A percentile compares a stretch with the other conserved stretches of the same genome.
These are phyloP conservation scores for Candoia aspera DNA, from an alignment of 2,113 vertebrate genomes.

Conservation along the genomic window DNA sequence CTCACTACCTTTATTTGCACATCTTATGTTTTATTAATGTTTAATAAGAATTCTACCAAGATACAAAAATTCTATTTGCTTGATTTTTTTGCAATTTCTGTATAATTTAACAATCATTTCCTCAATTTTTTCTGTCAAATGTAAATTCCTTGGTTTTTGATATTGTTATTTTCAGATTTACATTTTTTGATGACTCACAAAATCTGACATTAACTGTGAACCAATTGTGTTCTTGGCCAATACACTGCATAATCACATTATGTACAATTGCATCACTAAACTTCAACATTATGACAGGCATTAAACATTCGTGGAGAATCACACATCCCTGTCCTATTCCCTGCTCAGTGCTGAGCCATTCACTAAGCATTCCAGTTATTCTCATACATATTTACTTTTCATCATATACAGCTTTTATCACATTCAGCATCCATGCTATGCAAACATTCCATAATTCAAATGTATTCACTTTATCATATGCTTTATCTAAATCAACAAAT, in stretches of 20 bases:
- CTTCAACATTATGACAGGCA: not conserved
- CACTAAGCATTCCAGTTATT: not conserved
- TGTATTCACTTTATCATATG: too few relatives aligned
- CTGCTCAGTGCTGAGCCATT: not conserved
- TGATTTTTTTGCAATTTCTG: not conserved
- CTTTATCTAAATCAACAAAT: too few relatives aligned
- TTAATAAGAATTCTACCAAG: not conserved
- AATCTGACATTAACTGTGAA: not conserved
- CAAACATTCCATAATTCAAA: too few relatives aligned
- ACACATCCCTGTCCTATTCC: not conserved
- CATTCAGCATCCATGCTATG: not conserved
- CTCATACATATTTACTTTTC: not conserved
- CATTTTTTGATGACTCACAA: not conserved
- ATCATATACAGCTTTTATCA: not conserved
- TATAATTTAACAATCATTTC: not conserved
- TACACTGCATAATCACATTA: not conserved
- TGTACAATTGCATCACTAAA: not conserved
- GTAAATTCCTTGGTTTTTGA: not conserved
- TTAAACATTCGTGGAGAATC: not conserved
- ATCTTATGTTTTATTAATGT: not conserved
- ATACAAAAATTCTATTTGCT: not conserved
- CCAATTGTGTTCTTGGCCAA: not conserved
- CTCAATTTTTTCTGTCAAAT: not conserved
- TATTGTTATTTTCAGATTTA: not conserved
- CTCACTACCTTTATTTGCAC: not conserved